Conservation (phyloP, 2,888 invertebrate species). For the Philereme vetulata region DNA sequence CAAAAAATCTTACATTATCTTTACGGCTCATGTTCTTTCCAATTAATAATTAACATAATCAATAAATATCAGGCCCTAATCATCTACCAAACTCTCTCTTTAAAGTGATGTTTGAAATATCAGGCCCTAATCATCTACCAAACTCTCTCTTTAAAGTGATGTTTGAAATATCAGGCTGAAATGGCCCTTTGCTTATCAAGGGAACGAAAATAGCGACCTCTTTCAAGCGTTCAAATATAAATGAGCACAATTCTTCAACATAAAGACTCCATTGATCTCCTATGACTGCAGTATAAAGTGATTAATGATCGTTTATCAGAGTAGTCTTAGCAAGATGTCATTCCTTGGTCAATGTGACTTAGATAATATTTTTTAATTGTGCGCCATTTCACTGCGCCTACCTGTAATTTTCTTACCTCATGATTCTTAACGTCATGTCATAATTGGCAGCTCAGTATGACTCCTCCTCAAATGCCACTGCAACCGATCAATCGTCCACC, state of each 20-base stretch:
- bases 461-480: too few species aligned
- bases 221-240: slow-evolving; percentile 58
- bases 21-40: not conserved
- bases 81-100: slow-evolving; percentile 3
- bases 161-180: slow-evolving; percentile 4
- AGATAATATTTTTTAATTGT: too few species aligned
- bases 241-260: slow-evolving; percentile 53
- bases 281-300: slow-evolving; percentile 66
- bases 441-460: too few species aligned
- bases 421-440: too few species aligned
- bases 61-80: not conserved
- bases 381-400: too few species aligned
- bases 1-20: too few species aligned
- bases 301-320: slow-evolving; percentile 55
- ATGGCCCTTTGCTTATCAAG: slow-evolving; percentile 43
- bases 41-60: not conserved
- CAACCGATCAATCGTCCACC: too few species aligned
- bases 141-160: slow-evolving; percentile 4
- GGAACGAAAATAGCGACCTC: slow-evolving; percentile 48
- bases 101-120: slow-evolving; percentile 1
- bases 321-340: slow-evolving; percentile 8
- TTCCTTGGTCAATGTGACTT: not conserved
- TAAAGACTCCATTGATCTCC: slow-evolving; percentile 67
- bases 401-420: too few species aligned
- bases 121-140: not conserved